These are phyloP conservation scores for Bovichtus variegatus DNA, from an alignment of 2,797 vertebrate species.

Conservation along the genomic window DNA sequence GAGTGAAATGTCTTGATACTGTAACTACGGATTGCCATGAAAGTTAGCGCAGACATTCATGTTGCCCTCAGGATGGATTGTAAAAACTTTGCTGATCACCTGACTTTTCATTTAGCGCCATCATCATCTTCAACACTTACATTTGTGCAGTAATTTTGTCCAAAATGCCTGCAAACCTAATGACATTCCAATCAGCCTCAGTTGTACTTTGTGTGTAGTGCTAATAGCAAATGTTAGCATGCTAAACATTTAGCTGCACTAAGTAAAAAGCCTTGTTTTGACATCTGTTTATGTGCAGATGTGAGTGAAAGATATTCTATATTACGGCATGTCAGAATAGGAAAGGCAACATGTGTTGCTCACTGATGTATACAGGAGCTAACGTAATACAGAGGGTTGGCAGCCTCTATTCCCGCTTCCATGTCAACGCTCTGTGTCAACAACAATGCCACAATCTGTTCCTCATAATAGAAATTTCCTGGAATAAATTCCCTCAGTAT, in stretches of 20 bases:
- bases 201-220: no score
- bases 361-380: conserved; percentile 1
- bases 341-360: not conserved
- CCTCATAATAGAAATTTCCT: conserved; percentile 71
- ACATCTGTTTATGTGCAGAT: conserved; percentile 1
- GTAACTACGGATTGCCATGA: not conserved
- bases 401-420: conserved; percentile 16
- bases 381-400: conserved; percentile 8
- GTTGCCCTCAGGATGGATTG: not conserved
- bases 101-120: not conserved
- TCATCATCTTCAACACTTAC: not conserved
- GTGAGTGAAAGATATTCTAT: not conserved
- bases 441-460: conserved; percentile 73
- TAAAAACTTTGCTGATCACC: no score
- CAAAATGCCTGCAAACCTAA: no score
- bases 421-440: conserved; percentile 46
- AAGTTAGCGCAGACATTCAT: not conserved
- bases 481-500: conserved; percentile 71
- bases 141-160: not conserved
- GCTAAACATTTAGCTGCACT: not conserved
- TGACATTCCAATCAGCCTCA: no score
- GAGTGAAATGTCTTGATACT: not conserved
- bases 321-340: not conserved
- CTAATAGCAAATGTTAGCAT: not conserved
- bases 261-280: not conserved